Evolutionary conservation across 53 echinoderm and acorn worm species (phyloP), one percentile per base, ranked within the genome.

Genomic region (Hippasteria phrygiana): DNA sequence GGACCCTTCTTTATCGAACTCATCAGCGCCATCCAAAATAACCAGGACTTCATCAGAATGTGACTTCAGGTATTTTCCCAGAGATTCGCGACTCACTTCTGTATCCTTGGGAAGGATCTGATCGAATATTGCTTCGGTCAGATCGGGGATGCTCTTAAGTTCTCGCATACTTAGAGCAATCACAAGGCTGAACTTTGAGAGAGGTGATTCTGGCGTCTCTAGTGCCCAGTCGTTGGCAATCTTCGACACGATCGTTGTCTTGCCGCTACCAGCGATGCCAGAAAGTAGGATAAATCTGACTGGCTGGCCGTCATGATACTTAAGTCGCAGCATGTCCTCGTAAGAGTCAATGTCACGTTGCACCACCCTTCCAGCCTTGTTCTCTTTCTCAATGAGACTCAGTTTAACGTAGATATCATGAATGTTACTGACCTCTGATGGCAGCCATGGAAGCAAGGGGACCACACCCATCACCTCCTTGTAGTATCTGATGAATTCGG

Each of bases 221-320:
- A 67, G 42, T 1, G 86, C 75, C 91, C 91, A 91, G 77, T 91
- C 91, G 43, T 48, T 62, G 33, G 91, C 87, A 1, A 91, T 82
- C 42, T 86, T 91, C 0, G 91, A 66, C 37, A 66, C 86, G 37
- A 77, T 75, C 24, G 85, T 91, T 5, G 91, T 65, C 70, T 91
- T 91, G n/a, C 91, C 91, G 37, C 71, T 75, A 3, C 91, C 91
- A 24, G 91, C 91, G 36, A 86, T 54, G 1, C 87, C 87, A 39
- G 20, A 53, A 5, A 86, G 27, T 24, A 86, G 16, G 37, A 86
- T 54, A 26, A 29, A 38, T 29, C 39, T 71, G 37, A 71, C 87
- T 14, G 45, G 71, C 34, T 71, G 51, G 8, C 24, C 51, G 42
- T 34, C 38, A 10, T 54, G 22, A 53, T 35, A 39, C 26, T 70